Conservation (phyloP, 2,113 vertebrate genomes). For the Turnix velox region DNA sequence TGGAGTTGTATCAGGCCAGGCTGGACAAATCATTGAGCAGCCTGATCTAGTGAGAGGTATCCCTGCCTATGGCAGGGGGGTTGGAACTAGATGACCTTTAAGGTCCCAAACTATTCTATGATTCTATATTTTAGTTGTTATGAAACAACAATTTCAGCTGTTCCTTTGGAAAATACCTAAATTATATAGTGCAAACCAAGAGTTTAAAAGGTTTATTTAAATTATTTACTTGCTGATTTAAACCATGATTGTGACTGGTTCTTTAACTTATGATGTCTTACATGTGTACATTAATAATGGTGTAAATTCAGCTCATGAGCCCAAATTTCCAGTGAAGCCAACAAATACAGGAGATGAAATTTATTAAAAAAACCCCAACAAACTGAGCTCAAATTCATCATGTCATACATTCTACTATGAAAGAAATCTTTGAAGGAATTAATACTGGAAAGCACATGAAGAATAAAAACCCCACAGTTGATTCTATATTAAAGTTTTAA, state of each 20-base stretch:
- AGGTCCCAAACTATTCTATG: too few species aligned
- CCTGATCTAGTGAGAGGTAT: too few species aligned
- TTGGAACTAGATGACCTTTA: too few species aligned
- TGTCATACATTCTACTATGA: slow-evolving; percentile 14
- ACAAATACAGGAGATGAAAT: not conserved
- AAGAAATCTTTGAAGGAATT: slow-evolving; percentile 22
- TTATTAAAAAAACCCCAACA: not conserved
- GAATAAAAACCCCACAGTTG: not conserved
- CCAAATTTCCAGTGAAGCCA: not conserved
- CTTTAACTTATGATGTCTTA: not conserved
- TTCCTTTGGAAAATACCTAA: not conserved
- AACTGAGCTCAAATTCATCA: not conserved
- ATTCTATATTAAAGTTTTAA: not conserved
- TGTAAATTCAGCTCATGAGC: not conserved
- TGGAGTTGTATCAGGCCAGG: too few species aligned
- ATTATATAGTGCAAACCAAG: not conserved
- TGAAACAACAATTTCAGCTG: not conserved
- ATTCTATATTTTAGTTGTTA: not conserved
- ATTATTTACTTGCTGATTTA: not conserved
- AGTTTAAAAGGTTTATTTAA: not conserved
- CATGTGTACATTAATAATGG: not conserved
- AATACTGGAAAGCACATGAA: slow-evolving; percentile 16
- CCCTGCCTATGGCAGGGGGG: too few species aligned
- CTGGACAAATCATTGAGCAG: too few species aligned
- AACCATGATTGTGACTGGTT: not conserved